Base-by-base conservation (phyloP, 2,113 vertebrate species). In the Lepisosteus oculatus region DNA sequence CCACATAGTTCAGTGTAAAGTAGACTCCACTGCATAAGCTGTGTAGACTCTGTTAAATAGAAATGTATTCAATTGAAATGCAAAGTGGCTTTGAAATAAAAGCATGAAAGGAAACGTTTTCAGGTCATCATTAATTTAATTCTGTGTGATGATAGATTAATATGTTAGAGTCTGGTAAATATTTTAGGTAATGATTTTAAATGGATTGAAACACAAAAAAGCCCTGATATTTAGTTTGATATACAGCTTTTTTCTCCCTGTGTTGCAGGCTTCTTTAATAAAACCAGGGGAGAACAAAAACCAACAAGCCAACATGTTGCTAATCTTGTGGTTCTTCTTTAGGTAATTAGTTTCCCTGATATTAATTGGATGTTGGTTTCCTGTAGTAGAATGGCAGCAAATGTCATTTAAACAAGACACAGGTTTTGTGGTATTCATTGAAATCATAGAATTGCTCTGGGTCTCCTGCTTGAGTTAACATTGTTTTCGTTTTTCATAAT, bases 51-150 rank as follows among this genome's bases (percentile, higher is more conserved):
- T 68, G 17, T 68, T 57, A 17, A 51, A 51, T 51, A 51, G 65
- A 15, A 44, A 67, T 59, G 65, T 61, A 67, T 73, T 55, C 72
- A 66, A 74, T 74, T 74, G 56, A 74, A 42, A 74, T 74, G 67
- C 66, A 74, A 74, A 74, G 41, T 29, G 67, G 43, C 65, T 66
- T 61, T 6, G 61, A 47, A 43, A 68, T n/a, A 68, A 54, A 43
- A 47, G 57, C 72, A 55, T 69, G 67, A 74, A 69, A 69, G 66
- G 72, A 54, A 63, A 29, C 47, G 44, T 74, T 74, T 68, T 69
- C 67, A 73, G 72, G 65, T 74, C 72, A 64, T 69, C 61, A 12
- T 73, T 74, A 74, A 74, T 74, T 74, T 67, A 68, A 74, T 74
- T 74, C 66, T 64, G 67, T 67, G 66, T 14, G 11, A 44, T 74